These are phyloP conservation scores for Rostratula benghalensis DNA, from an alignment of 2,113 vertebrate species.

Conservation along the genomic window DNA sequence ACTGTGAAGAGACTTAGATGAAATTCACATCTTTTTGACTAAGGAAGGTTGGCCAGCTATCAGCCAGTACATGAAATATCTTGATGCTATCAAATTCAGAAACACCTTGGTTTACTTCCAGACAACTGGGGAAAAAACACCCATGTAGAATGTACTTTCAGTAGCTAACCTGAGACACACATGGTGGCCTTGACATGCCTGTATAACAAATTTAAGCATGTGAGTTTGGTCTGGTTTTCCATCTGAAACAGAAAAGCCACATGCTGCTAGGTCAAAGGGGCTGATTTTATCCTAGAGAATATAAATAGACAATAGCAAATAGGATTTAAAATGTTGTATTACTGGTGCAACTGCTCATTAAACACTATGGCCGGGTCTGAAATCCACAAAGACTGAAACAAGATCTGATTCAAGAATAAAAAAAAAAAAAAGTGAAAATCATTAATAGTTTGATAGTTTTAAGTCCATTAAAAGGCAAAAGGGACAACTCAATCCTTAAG, in stretches of 20 bases:
- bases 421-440: not conserved
- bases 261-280: not conserved
- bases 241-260: not conserved
- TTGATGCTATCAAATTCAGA: not conserved
- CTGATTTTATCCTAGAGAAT: not conserved
- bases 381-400: not conserved
- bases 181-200: not conserved
- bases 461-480: not conserved
- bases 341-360: not conserved
- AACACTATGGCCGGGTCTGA: not conserved
- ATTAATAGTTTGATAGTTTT: not conserved
- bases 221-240: not conserved
- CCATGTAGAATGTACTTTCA: not conserved
- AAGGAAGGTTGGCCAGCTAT: not conserved
- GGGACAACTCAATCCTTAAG: not conserved
- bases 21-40: not conserved
- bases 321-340: not conserved
- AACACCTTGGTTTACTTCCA: not conserved
- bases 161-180: not conserved
- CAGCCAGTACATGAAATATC: not conserved
- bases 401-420: not conserved
- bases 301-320: slow-evolving; percentile 44
- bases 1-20: not conserved
- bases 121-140: not conserved
- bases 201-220: not conserved